phyloP scores from a whole-genome alignment of 2,113 vertebrate genomes.

The Prunella fulvescens region DNA sequence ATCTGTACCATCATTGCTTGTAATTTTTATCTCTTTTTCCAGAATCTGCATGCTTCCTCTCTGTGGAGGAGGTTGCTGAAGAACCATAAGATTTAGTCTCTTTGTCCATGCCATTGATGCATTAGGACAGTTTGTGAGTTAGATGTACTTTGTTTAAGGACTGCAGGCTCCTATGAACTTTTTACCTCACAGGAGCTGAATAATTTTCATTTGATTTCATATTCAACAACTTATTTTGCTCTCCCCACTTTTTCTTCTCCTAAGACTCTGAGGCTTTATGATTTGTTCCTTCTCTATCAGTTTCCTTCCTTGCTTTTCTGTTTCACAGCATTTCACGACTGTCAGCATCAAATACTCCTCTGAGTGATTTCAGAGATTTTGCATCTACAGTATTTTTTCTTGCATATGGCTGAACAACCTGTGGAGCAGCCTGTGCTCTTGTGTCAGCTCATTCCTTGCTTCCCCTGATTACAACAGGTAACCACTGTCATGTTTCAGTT shows the following conservation, averaged over 20 bases:
- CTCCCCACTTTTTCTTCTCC: not conserved
- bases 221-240: not conserved
- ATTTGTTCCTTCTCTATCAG: not conserved
- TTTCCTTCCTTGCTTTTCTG: not conserved
- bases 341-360: not conserved
- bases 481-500: not conserved
- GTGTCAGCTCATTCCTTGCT: not conserved
- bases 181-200: not conserved
- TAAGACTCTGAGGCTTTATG: not conserved
- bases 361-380: not conserved
- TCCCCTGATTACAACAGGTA: not conserved
- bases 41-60: not conserved
- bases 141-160: not conserved
- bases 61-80: not conserved
- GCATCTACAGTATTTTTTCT: not conserved
- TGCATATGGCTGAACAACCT: not conserved
- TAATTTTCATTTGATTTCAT: not conserved
- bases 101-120: not conserved
- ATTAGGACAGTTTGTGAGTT: not conserved
- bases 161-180: not conserved
- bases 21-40: not conserved
- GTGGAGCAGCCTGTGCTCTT: not conserved
- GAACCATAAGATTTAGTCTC: not conserved
- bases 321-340: not conserved
- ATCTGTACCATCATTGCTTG: not conserved